Percentiles rank a stretch among this genome's conserved stretches.
Conservation (phyloP, 2,797 vertebrate genomes). For the Cynodonichthys magdalenae region DNA sequence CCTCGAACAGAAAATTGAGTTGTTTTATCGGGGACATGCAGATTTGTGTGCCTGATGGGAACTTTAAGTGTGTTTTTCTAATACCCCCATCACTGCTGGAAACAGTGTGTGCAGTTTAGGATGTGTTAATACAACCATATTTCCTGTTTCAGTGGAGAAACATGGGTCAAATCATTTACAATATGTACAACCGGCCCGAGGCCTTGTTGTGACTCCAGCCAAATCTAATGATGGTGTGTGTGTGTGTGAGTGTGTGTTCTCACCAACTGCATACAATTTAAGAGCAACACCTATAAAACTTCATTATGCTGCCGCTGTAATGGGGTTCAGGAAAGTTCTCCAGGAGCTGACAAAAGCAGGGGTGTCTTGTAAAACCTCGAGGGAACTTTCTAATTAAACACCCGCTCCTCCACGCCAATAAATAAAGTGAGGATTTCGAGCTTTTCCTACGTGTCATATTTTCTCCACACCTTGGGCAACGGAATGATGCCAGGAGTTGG, state of each 20-base stretch:
- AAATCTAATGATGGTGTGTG: constrained; percentile 71
- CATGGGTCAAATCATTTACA: constrained; percentile 57
- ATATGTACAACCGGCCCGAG: constrained; percentile 36
- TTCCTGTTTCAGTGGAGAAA: constrained; percentile 56
- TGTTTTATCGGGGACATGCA: constrained; percentile 21
- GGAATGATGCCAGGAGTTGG: constrained; percentile 66
- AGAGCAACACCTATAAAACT: constrained; percentile 81
- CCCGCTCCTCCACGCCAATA: constrained; percentile 65
- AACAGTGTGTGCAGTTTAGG: constrained; percentile 37
- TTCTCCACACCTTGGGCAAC: constrained; percentile 75
- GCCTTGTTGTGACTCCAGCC: constrained; percentile 63
- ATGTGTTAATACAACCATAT: constrained; percentile 57
- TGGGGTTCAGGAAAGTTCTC: constrained; percentile 75
- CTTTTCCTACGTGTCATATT: constrained; percentile 80
- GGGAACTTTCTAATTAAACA: constrained; percentile 79
- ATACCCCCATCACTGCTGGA: constrained; percentile 17
- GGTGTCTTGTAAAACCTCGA: constrained; percentile 74
- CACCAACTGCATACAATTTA: constrained; percentile 69
- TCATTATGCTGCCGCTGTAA: constrained; percentile 79
- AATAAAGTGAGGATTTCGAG: constrained; percentile 67
- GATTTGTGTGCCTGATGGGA: constrained; percentile 11
- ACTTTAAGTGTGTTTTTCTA: constrained; percentile 26
- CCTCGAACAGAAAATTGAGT: constrained; percentile 7
- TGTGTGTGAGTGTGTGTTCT: constrained; percentile 64
- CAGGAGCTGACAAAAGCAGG: constrained; percentile 73